These are phyloP conservation scores for Anthopleura sola DNA, from an alignment of 64 coral and sea anemone species.

Conservation along the genomic window DNA sequence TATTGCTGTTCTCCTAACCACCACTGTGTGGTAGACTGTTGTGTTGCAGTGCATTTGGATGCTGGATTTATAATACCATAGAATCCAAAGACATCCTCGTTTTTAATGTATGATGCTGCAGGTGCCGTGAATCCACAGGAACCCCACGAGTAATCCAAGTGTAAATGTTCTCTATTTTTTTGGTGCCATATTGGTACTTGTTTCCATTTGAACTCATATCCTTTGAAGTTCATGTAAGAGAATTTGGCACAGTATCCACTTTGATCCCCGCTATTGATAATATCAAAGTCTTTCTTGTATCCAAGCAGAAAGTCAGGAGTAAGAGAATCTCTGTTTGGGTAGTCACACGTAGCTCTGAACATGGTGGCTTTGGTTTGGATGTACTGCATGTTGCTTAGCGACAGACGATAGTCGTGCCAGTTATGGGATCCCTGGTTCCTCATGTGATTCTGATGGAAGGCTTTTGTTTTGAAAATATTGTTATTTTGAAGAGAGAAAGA, in stretches of 20 bases:
- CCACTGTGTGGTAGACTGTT: too few species aligned
- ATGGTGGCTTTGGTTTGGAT: neutral
- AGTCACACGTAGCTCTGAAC: conserved; percentile 8
- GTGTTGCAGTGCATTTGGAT: too few species aligned
- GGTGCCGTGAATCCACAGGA: neutral
- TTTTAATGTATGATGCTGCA: too few species aligned
- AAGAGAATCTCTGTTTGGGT: conserved; percentile 1
- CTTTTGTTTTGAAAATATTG: neutral
- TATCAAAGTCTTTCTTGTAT: neutral
- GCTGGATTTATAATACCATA: too few species aligned
- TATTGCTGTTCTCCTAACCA: too few species aligned
- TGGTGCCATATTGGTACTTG: neutral
- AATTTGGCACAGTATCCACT: neutral
- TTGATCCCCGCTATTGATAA: neutral
- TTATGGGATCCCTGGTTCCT: neutral
- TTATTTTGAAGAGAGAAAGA: neutral
- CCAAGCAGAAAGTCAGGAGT: conserved; percentile 4
- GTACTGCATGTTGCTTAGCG: neutral
- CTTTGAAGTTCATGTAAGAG: neutral
- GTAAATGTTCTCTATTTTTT: neutral
- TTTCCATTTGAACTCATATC: neutral
- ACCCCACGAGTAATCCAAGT: neutral
- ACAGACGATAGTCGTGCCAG: neutral
- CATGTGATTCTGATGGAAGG: neutral
- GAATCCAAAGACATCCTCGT: too few species aligned